Evolutionary conservation across 2,888 invertebrate genomes (phyloP).

Genomic region (Nemapogon koenigi): DNA sequence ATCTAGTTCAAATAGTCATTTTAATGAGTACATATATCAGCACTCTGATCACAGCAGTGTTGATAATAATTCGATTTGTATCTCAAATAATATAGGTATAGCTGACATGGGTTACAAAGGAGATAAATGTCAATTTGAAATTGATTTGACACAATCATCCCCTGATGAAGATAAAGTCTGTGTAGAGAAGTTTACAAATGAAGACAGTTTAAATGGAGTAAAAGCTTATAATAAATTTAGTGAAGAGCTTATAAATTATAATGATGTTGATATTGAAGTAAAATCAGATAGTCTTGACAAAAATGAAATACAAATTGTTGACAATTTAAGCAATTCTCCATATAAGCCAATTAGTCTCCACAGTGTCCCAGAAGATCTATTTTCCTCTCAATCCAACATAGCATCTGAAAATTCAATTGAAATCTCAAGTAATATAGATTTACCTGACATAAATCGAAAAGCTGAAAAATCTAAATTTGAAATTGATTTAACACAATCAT

Average conservation of each 20-base stretch:
- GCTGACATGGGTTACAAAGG: slow-evolving; percentile 10
- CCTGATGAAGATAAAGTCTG: background rate
- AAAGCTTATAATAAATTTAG: background rate
- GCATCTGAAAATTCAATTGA: too few relatives aligned
- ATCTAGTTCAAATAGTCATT: too few relatives aligned
- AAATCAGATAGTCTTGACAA: background rate
- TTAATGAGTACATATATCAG: too few relatives aligned
- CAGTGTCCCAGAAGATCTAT: background rate
- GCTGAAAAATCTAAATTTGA: background rate
- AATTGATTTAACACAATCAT: too few relatives aligned
- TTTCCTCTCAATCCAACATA: too few relatives aligned
- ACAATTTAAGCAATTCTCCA: background rate
- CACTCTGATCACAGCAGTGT: too few relatives aligned
- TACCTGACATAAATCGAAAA: slow-evolving; percentile 12
- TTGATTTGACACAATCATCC: too few relatives aligned
- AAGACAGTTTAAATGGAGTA: background rate
- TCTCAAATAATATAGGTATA: too few relatives aligned
- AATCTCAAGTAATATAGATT: too few relatives aligned
- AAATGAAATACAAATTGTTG: background rate
- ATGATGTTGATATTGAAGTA: background rate
- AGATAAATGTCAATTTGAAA: background rate
- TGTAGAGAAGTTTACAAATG: background rate
- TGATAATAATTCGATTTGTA: too few relatives aligned
- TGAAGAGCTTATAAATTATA: background rate
- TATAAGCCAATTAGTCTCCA: background rate